Conservation (phyloP, 92 coral and sea anemone genomes). For the Palythoa caribaeorum region DNA sequence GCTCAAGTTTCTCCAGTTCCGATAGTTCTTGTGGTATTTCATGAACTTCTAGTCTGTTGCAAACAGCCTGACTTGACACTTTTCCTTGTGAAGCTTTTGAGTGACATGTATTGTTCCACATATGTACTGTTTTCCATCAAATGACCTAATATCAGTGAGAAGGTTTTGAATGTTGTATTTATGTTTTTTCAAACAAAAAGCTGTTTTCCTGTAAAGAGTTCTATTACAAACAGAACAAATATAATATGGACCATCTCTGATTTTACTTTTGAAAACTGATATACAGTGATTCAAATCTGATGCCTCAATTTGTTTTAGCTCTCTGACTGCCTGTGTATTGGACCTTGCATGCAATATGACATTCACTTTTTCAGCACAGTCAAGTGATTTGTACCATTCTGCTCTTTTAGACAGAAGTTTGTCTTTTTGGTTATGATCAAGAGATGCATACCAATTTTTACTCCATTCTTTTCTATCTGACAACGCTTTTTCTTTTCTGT, state of each 20-base stretch:
- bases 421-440: neutral
- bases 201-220: conserved; percentile 47
- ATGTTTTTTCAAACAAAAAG: neutral
- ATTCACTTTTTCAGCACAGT: neutral
- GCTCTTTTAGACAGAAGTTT: neutral
- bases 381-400: conserved; percentile 7
- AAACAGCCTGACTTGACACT: conserved; percentile 54
- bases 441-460: neutral
- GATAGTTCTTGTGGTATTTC: conserved; percentile 54
- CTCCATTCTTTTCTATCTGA: neutral
- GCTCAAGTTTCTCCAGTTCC: conserved; percentile 57
- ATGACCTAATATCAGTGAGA: neutral
- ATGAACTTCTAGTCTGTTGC: conserved; percentile 59
- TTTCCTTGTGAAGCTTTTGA: neutral
- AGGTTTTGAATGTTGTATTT: neutral
- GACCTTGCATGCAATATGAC: neutral
- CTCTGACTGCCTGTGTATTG: neutral
- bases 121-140: conserved; percentile 26
- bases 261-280: conserved; percentile 24
- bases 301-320: neutral
- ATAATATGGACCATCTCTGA: conserved; percentile 32
- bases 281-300: conserved; percentile 8
- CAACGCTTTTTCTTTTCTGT: neutral
- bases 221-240: conserved; percentile 20
- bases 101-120: conserved; percentile 50